Base-by-base conservation (phyloP, 2,797 vertebrate species). In the Periophthalmus magnuspinnatus region DNA sequence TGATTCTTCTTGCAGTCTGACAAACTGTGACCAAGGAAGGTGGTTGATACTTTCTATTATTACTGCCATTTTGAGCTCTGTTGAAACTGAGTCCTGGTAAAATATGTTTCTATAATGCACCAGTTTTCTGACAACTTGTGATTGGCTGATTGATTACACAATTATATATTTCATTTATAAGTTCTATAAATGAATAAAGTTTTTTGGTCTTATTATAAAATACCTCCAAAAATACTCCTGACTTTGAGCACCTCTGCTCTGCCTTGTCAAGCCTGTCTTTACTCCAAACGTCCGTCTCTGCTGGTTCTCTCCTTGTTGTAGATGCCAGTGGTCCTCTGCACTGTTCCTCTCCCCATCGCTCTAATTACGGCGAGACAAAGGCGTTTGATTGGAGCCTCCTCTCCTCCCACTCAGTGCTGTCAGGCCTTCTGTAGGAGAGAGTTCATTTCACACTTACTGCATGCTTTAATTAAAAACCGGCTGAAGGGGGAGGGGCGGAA, bases 401-500 rank as follows among this genome's bases (percentile, higher is more conserved):
- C 92, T 89, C 91, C 91, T 91, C 92, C 92, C 89, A 92, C 91
- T 93, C 86, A 76, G 87, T 90, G 91, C 91, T 89, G 91, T 92
- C 92, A 93, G 93, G 87, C 86, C 83, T 80, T 68, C 88, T 89
- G 90, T 90, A 92, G 91, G 91, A 93, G 92, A 93, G 92, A 93
- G 93, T 94, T 94, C 92, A 94, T 94, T 94, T 94, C 93, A 94
- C 93, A 93, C 92, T 91, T 92, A 91, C 90, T 94, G 91, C 93
- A 92, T 94, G 93, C 90, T 93, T 93, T 94, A 94, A 94, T 94
- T 93, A 94, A 94, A 91, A 92, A 83, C 84, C 86, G 90, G 79
- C 84, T 75, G 65, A 72, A 64, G 72, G 67, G 75, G 82, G 78
- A 74, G 73, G 71, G 13, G 78, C 65, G 84, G 85, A 83, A 86